Base-by-base conservation (phyloP, 1,140 invertebrate genomes). In the Mycetomoellerius zeteki region DNA sequence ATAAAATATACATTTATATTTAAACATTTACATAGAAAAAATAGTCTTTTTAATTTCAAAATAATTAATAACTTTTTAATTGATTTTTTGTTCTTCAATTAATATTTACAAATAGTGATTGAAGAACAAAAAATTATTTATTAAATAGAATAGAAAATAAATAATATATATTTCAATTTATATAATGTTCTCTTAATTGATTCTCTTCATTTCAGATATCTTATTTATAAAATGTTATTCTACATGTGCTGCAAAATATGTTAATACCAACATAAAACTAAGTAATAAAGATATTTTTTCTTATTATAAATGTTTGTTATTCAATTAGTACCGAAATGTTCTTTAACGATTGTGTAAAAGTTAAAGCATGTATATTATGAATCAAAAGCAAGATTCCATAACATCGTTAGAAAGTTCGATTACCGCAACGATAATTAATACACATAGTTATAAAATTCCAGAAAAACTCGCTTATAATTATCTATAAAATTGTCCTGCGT, bases 381-480 rank as follows among this genome's bases (percentile, higher is more conserved):
- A 37, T 69, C 0, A 7, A 58, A 75, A n/a, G 3, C 14, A 58
- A 47, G 12, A 12, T 75, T 75, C 73, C 24, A n/a, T 4, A 6
- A 27, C 24, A 72, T 0, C 19, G 50, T 82, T 72, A 60, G 16
- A 75, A 84, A 73, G 65, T 16, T 1, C 24, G 37, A 84, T 81
- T 84, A 84, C 14, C 37, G 19, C 69, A 84, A 12, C 30, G 67
- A 82, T 84, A 84, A 84, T 64, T 75, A 73, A 75, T 50, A 21
- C 14, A n/a, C 69, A 75, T 75, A 50, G 12, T 75, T 84, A 43
- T 43, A 84, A 75, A 84, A 84, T 84, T 84, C 80, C 54, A 47
- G 33, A 54, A 52, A 84, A 62, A 75, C 24, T 60, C 37, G 30
- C 19, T 72, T 62, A 5, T 62, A 73, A 73, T 84, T 73, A 82